These are phyloP conservation scores for Eurosta solidaginis DNA, from an alignment of 1,140 invertebrate genomes.

Conservation along the genomic window DNA sequence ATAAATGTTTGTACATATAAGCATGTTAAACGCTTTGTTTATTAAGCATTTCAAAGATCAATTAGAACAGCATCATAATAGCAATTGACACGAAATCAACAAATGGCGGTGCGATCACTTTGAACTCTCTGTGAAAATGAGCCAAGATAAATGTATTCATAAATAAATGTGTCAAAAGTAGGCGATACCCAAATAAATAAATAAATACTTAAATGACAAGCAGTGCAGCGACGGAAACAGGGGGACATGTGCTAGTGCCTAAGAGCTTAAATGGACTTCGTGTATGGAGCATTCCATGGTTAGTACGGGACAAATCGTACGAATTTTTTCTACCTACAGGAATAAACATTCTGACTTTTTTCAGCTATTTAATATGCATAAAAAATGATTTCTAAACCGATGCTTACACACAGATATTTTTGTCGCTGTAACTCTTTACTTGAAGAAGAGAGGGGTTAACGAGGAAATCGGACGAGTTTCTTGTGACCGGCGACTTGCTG, in stretches of 20 bases:
- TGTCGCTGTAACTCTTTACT: too few species aligned
- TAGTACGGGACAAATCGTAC: too few species aligned
- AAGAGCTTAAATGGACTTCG: neutral
- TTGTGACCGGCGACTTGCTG: too few species aligned
- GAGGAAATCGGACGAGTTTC: too few species aligned
- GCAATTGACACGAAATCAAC: neutral
- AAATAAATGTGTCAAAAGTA: neutral
- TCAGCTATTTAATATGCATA: too few species aligned
- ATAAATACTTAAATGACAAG: too few species aligned
- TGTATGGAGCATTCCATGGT: too few species aligned
- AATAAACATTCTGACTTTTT: too few species aligned
- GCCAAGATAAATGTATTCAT: neutral
- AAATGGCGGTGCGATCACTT: neutral
- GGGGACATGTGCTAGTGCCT: neutral
- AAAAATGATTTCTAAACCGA: too few species aligned
- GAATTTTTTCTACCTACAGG: too few species aligned
- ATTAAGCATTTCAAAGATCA: neutral
- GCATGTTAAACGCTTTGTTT: neutral
- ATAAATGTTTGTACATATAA: neutral
- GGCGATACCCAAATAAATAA: neutral
- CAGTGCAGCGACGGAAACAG: neutral
- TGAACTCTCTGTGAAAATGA: neutral
- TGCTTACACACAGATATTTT: too few species aligned
- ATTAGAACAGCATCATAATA: neutral
- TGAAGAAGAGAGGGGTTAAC: too few species aligned